Evolutionary conservation across 30 jellyfish, hydroid and myxozoan species (phyloP), one percentile per base, ranked within the genome.

Genomic region (Hydra vulgaris): DNA sequence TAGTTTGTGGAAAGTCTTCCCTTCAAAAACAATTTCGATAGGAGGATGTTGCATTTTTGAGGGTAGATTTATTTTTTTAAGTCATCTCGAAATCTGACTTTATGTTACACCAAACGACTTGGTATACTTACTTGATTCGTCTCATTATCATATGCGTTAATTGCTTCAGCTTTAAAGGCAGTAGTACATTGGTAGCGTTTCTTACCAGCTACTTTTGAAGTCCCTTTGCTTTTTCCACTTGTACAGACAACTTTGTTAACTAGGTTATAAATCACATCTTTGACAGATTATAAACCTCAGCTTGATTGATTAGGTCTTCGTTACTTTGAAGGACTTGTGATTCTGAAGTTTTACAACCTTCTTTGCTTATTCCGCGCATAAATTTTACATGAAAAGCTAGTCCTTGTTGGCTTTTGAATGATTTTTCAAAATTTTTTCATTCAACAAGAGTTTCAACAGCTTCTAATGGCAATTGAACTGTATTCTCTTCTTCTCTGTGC

Each of bases 1-100:
- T 40, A 78, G n/a, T 24, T 79, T 81, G 74, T 72, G 70, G 21
- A 79, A 18, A 27, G 88, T 81, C 74, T 91, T 20, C 66, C 67
- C 71, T 71, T 53, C 18, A n/a, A 23, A 54, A 5, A n/a, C 16
- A 21, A 0, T 79, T 79, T 79, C 86, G 53, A 26, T 79, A 70
- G 84, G 55, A 19, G 8, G 54, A 21, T 54, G 84, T 82, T 4
- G 86, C 86, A 22, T 79, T 82, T 66, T 79, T 22, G 17, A 79
- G 8, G 56, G 55, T 79, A 18, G 1, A 20, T n/a, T 20, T n/a
- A 3, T 20, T 15, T 68, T 68, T 23, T 23, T 68, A 23, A 68
- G 26, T 8, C 27, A 68, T 23, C 75, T 68, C 27, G 75, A 68
- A 20, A 68, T 23, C 4, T 68, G 75, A 15, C 75, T 68, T 68